Percentiles rank a stretch among this genome's conserved stretches.
phyloP scores from a whole-genome alignment of 2,797 vertebrate species.

The Cygnus olor region DNA sequence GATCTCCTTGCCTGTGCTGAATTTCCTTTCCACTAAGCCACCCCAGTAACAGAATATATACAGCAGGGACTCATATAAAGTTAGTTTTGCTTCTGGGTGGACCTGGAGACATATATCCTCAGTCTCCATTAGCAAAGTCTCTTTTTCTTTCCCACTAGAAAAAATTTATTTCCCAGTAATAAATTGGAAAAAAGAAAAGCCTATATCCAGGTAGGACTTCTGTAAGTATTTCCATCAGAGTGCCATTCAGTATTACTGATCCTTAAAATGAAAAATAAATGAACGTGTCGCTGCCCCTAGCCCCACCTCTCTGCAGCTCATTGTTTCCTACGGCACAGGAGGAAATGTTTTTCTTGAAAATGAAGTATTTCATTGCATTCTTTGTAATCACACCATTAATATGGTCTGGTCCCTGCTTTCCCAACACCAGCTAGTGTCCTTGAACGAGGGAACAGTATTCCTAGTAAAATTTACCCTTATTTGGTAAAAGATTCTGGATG shows the following conservation, averaged over 20 bases:
- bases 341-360: neutral
- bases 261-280: neutral
- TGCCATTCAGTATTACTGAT: neutral
- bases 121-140: neutral
- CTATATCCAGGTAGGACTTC: neutral
- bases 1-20: neutral
- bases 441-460: neutral
- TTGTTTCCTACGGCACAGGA: neutral
- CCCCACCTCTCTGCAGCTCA: neutral
- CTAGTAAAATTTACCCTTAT: neutral
- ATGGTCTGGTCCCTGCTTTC: neutral
- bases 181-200: neutral
- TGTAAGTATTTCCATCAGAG: neutral
- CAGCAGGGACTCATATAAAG: neutral
- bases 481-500: neutral
- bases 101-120: neutral
- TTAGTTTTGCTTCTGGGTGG: neutral
- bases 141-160: neutral
- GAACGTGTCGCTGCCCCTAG: rapidly evolving
- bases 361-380: neutral
- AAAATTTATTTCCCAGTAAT: neutral
- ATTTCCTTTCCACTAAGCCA: neutral
- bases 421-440: neutral
- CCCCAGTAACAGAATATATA: neutral
- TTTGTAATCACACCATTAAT: neutral